Percentiles rank a stretch among this genome's conserved stretches.
Evolutionary conservation across 2,888 invertebrate genomes (phyloP).

Genomic region (Archips crataeganus): DNA sequence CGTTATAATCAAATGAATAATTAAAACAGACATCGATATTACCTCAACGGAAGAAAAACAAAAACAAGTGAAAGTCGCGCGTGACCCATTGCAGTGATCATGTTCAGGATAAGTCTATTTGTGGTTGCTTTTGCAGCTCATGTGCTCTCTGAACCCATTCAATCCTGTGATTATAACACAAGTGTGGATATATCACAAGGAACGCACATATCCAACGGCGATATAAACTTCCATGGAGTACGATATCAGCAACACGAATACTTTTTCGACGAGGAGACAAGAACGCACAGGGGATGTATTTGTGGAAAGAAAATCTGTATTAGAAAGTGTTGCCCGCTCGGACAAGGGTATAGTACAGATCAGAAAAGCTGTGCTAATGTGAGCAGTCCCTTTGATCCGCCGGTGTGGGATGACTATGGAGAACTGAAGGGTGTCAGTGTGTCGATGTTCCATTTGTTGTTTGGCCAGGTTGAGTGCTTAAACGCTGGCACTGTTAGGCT

Average conservation of each 20-base stretch:
- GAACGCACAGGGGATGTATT: constrained; percentile 56
- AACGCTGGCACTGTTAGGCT: constrained; percentile 45
- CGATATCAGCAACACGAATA: constrained; percentile 58
- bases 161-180: constrained; percentile 52
- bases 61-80: constrained; percentile 30
- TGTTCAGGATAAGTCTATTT: constrained; percentile 44
- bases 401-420: constrained; percentile 56
- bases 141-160: constrained; percentile 29
- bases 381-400: constrained; percentile 54
- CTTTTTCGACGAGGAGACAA: constrained; percentile 51
- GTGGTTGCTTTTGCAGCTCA: constrained; percentile 45
- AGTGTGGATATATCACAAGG: constrained; percentile 61
- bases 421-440: not conserved
- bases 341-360: constrained; percentile 50
- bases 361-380: constrained; percentile 54
- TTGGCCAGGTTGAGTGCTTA: constrained; percentile 59
- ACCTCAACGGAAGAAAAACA: not conserved
- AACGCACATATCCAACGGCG: constrained; percentile 49
- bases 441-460: constrained; percentile 57
- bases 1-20: constrained; percentile 4
- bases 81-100: constrained; percentile 18
- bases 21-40: not conserved
- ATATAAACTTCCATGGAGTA: constrained; percentile 53
- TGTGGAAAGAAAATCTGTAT: constrained; percentile 59
- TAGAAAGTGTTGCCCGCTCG: constrained; percentile 67